A percentile compares a stretch with the other conserved stretches of the same genome.
Conservation (phyloP, 2,888 invertebrate genomes). For the Apotomis turbidana region DNA sequence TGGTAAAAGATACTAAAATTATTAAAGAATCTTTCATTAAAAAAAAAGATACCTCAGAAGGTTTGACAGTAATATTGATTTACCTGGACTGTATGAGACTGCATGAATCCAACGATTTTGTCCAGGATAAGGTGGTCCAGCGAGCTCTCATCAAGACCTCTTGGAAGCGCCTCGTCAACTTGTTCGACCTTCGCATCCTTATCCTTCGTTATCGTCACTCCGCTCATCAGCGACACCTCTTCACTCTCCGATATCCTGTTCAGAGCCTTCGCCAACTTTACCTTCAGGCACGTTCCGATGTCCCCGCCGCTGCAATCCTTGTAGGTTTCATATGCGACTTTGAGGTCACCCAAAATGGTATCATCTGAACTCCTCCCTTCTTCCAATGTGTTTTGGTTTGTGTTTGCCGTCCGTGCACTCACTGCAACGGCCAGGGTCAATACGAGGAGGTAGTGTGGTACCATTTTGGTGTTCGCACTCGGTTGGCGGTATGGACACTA, state of each 20-base stretch:
- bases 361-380: conserved; percentile 76
- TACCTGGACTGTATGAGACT: conserved; percentile 91
- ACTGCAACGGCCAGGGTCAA: conserved; percentile 81
- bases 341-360: conserved; percentile 86
- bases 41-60: not conserved
- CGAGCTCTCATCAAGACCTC: conserved; percentile 88
- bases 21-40: too few species aligned
- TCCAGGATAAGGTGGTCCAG: conserved; percentile 90
- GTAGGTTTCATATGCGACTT: conserved; percentile 90
- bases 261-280: conserved; percentile 90
- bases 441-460: conserved; percentile 83
- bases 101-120: conserved; percentile 89
- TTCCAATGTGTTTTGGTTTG: conserved; percentile 75
- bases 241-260: conserved; percentile 88
- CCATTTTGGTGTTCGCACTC: conserved; percentile 80
- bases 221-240: conserved; percentile 87
- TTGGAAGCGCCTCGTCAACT: conserved; percentile 89
- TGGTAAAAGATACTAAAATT: too few species aligned
- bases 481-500: conserved; percentile 74
- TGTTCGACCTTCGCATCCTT: conserved; percentile 73
- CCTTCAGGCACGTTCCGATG: conserved; percentile 89
- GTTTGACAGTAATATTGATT: not conserved
- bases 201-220: conserved; percentile 89
- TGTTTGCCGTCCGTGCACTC: conserved; percentile 79
- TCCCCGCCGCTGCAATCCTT: conserved; percentile 90